phyloP scores from a whole-genome alignment of 2,888 invertebrate species.

The Cinara cedri region DNA sequence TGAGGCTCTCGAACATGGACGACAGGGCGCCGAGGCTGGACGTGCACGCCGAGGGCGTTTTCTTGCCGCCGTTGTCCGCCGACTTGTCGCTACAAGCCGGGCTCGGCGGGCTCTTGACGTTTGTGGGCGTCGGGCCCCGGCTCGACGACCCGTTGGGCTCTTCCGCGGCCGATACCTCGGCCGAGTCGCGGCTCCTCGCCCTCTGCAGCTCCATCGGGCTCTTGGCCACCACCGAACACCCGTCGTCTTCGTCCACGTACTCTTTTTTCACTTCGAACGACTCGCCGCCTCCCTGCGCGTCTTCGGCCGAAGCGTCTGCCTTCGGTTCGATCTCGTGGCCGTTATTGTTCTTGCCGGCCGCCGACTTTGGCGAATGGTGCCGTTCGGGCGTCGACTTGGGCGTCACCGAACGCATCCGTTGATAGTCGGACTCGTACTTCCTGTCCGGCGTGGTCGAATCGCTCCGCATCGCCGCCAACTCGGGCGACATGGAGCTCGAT shows the following conservation, averaged over 20 bases:
- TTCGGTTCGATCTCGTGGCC: constrained; percentile 61
- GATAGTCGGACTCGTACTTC: constrained; percentile 64
- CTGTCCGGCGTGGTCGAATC: constrained; percentile 83
- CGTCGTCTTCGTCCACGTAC: constrained; percentile 43
- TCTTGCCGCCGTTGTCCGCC: constrained; percentile 24
- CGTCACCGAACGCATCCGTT: constrained; percentile 59
- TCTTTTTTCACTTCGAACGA: constrained; percentile 62
- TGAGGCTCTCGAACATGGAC: constrained; percentile 88
- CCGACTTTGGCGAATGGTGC: constrained; percentile 69
- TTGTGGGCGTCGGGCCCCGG: constrained; percentile 62
- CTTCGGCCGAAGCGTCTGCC: constrained; percentile 28
- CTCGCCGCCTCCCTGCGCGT: constrained; percentile 10
- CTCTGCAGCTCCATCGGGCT: constrained; percentile 23
- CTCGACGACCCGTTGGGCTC: constrained; percentile 67
- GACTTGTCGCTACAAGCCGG: constrained; percentile 56
- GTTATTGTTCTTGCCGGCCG: constrained; percentile 63
- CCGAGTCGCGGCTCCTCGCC: constrained; percentile 31
- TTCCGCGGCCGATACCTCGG: constrained; percentile 65
- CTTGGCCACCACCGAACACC: constrained; percentile 3
- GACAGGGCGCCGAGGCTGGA: constrained; percentile 82
- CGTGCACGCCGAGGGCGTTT: constrained; percentile 52
- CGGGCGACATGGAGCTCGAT: constrained; percentile 79
- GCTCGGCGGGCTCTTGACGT: constrained; percentile 59
- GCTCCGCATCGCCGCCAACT: constrained; percentile 67
- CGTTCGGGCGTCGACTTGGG: constrained; percentile 66